Base-by-base conservation (phyloP, 1,140 invertebrate species). In the Lycorma delicatula region DNA sequence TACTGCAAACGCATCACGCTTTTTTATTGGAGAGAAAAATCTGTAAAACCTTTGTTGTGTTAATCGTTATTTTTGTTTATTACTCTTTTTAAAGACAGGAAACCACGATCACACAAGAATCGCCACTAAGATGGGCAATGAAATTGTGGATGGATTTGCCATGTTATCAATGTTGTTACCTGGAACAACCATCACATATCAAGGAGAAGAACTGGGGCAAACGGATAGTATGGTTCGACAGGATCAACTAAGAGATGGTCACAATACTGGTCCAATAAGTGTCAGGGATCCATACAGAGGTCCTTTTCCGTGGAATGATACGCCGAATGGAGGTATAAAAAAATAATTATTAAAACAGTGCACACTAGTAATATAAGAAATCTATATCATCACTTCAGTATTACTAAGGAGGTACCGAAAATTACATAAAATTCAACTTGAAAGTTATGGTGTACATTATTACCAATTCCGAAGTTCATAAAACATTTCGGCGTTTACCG, bases 191-290 rank as follows among this genome's bases (percentile, higher is more conserved):
- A 77, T 90, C 1, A 82, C 82, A 53, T 91, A 91, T 68, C 83
- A 89, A 71, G 89, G 85, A 4, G 85, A 88, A 66, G 86, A 89
- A 66, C 79, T 88, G 55, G 88, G 82, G 1, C 89, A 91, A 84
- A 71, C 76, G 1, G 79, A 89, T 74, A 75, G 75, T 0, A 68
- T 65, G 41, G 72, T 85, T 1, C 72, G 71, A 53, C 79, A 74
- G 71, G 73, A 76, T 56, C 74, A 79, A 59, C 76, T 77, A 0
- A 46, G 73, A 1, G 77, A 79, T 60, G 76, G 77, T 0, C 65
- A 67, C 2, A 59, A 52, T 7, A 28, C 41, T 28, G 75, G 20
- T 20, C 50, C 66, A 0, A 41, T 68, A 1, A 70, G 66, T 18
- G 78, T 70, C 6, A 67, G 84, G n/a, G 86, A 89, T 68, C 81